Evolutionary conservation across 1,140 invertebrate species (phyloP).

Genomic region (Camponotus vicinus): DNA sequence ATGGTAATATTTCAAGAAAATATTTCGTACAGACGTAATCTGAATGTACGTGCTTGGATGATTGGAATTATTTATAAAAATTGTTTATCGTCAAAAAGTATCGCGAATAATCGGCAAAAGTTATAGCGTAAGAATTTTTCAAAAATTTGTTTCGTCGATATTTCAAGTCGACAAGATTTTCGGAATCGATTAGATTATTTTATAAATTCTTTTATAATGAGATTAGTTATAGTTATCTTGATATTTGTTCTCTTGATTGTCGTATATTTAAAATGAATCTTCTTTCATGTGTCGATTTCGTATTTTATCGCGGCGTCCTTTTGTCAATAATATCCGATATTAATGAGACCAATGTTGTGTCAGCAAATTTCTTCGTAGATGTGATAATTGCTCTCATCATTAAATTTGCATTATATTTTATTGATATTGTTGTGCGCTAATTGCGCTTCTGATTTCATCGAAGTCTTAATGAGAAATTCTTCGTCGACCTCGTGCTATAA

Average conservation of each 20-base stretch:
- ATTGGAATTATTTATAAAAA: neutral
- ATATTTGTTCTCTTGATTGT: slow-evolving; percentile 15
- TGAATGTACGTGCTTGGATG: neutral
- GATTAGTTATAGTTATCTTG: neutral
- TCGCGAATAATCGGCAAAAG: neutral
- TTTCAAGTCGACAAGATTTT: neutral
- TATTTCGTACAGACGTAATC: neutral
- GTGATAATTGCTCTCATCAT: neutral
- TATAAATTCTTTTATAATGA: neutral
- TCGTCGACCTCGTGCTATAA: slow-evolving; percentile 24
- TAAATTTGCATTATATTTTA: neutral
- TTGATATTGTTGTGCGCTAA: neutral
- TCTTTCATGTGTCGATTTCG: neutral
- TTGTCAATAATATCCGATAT: too few relatives aligned
- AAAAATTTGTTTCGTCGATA: neutral
- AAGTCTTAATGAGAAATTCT: slow-evolving; percentile 43
- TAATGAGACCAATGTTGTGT: neutral
- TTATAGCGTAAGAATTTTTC: neutral
- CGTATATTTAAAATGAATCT: neutral
- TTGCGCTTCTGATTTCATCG: neutral
- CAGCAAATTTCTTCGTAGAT: neutral
- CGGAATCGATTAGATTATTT: neutral
- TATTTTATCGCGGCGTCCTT: neutral
- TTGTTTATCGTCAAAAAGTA: neutral
- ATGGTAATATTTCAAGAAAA: neutral